Conservation (phyloP, 2,797 vertebrate species). For the Loriculus beryllinus region DNA sequence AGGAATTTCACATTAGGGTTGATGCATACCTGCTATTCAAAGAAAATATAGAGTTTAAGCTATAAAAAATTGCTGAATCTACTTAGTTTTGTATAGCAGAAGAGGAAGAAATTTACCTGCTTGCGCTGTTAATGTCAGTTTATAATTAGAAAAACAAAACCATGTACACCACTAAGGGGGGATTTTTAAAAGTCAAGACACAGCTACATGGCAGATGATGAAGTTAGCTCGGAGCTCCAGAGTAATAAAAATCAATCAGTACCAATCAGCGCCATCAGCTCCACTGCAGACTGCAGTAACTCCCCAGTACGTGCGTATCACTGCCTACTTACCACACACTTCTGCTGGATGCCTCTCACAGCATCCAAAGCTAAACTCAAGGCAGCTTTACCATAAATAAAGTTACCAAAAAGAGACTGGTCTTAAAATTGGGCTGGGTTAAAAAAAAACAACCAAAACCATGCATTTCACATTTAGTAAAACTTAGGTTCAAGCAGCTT, state of each 20-base stretch:
- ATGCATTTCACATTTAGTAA: not conserved
- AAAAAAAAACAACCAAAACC: too few relatives aligned
- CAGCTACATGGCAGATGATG: not conserved
- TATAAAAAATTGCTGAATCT: not conserved
- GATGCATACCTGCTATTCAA: not conserved
- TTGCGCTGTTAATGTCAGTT: not conserved
- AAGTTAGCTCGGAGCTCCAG: not conserved
- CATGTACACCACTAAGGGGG: not conserved
- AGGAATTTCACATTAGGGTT: not conserved
- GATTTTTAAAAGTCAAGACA: not conserved
- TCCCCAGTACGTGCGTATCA: not conserved
- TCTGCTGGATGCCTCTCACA: not conserved
- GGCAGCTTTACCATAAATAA: not conserved
- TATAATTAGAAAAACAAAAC: not conserved
- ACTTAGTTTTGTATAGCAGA: not conserved
- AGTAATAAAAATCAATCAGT: not conserved
- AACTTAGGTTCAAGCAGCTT: not conserved
- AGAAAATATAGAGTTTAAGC: not conserved
- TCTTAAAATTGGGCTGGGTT: not conserved
- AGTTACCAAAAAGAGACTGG: not conserved
- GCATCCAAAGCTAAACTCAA: not conserved
- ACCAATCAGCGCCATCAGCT: not conserved
- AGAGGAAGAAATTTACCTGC: not conserved
- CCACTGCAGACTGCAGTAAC: not conserved
- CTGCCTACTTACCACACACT: accelerated